Evolutionary conservation across 2,797 vertebrate species (phyloP), one percentile per base, ranked within the genome.

Genomic region (Petrocephalus schoutedeni): DNA sequence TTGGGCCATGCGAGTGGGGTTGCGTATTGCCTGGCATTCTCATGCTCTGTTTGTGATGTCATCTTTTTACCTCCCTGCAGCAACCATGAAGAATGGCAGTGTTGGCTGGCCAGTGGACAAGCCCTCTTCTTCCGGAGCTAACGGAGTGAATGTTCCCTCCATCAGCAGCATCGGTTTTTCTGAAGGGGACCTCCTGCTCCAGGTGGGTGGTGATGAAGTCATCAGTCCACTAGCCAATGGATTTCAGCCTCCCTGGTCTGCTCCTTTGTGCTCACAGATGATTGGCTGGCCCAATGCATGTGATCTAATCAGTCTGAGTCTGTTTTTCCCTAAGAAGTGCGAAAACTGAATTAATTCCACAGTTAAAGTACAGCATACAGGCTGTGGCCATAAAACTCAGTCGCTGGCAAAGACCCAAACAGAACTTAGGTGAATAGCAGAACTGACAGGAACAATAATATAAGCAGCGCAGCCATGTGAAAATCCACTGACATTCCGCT

Each of bases 161-260:
- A 0, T 54, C 86, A 91, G 93, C 3, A 1, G 16, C 0, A 0
- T 41, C 0, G 71, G 88, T 59, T 91, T 94, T 89, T 94, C 95
- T 10, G 95, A 96, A 89, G 93, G 94, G 0, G 95, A 96, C 54
- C 90, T 96, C 0, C 92, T 96, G 87, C 95, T 96, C n/a, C 94
- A 95, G 90, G 92, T 92, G 59, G 45, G 86, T 53, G 7, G 10
- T 59, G n/a, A 14, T 36, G 84, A 16, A 86, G 21, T 36, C 28
- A 80, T 86, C 28, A 54, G 53, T 86, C 32, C 23, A 28, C 56
- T 53, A 86, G 21, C 21, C 82, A 84, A 54, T 53, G 45, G 9
- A 54, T 84, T 84, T 21, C 82, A 84, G 84, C 56, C 10, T 85
- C 23, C 83, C 23, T 57, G 16, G 49, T 14, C 28, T 28, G 14